Evolutionary conservation across 2,113 vertebrate genomes (phyloP).

Genomic region (Equus quagga): DNA sequence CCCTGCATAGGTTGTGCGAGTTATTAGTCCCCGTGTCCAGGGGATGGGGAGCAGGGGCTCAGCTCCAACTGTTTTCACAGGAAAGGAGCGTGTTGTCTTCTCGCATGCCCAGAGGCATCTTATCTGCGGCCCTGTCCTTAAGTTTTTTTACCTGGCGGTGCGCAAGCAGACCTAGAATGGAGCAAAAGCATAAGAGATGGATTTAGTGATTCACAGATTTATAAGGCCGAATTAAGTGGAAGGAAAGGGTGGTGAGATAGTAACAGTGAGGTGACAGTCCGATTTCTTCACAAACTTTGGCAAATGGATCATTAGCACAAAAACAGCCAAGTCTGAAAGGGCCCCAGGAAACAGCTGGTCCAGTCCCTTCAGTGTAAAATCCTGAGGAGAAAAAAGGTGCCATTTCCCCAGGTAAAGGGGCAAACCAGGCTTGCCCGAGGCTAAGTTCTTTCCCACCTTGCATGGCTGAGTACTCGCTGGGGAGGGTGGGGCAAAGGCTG

Average conservation of each 20-base stretch:
- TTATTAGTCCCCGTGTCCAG: background rate
- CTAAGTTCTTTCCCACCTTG: rapidly evolving
- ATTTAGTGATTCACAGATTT: background rate
- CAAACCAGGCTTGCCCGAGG: background rate
- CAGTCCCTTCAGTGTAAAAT: background rate
- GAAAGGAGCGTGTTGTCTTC: background rate
- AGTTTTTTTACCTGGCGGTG: background rate
- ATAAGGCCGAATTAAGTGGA: background rate
- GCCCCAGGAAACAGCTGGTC: background rate
- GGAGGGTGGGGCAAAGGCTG: background rate
- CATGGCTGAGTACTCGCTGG: background rate
- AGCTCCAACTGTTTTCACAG: rapidly evolving
- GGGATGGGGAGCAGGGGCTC: rapidly evolving
- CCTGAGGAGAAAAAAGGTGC: background rate
- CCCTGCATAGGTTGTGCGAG: background rate
- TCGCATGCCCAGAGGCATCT: background rate
- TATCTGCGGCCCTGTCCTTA: background rate
- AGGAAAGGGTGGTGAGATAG: background rate
- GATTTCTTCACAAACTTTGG: background rate
- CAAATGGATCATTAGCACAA: background rate
- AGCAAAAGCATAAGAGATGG: background rate
- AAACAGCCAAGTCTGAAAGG: background rate
- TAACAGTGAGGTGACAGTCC: background rate
- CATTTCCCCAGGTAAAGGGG: background rate
- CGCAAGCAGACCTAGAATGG: background rate